Conservation (phyloP, 1,140 invertebrate species). For the Drosophila kikkawai region DNA sequence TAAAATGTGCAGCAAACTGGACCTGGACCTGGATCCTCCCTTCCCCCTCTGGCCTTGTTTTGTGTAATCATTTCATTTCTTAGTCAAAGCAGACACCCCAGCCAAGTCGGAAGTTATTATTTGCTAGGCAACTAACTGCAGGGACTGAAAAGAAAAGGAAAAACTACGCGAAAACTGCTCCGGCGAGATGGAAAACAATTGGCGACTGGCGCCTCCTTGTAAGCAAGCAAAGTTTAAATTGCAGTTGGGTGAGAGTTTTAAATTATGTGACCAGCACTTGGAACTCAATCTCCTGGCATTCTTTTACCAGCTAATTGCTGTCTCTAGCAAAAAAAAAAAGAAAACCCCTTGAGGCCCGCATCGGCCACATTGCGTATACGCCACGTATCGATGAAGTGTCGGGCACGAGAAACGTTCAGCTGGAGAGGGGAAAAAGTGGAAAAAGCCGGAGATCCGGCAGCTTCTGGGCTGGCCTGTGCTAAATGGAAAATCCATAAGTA, state of each 20-base stretch:
- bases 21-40: neutral
- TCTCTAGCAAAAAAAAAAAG: neutral
- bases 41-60: conserved; percentile 22
- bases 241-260: conserved; percentile 59
- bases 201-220: conserved; percentile 25
- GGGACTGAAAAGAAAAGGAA: conserved; percentile 6
- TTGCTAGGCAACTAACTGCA: conserved; percentile 52
- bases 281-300: conserved; percentile 24
- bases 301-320: conserved; percentile 42
- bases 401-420: neutral
- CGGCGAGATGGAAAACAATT: conserved; percentile 46
- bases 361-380: conserved; percentile 31
- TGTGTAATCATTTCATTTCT: conserved; percentile 65
- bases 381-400: conserved; percentile 14
- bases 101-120: conserved; percentile 58
- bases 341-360: neutral
- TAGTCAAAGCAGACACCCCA: conserved; percentile 56
- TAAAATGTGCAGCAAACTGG: conserved; percentile 41
- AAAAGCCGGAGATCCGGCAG: conserved; percentile 17
- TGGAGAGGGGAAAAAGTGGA: neutral
- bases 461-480: conserved; percentile 15
- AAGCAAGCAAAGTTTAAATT: conserved; percentile 60
- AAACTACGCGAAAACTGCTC: conserved; percentile 1
- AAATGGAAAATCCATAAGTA: conserved; percentile 46
- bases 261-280: conserved; percentile 49